These are phyloP conservation scores for Phylloscopus trochiloides DNA, from an alignment of 2,113 vertebrate species.

Conservation along the genomic window DNA sequence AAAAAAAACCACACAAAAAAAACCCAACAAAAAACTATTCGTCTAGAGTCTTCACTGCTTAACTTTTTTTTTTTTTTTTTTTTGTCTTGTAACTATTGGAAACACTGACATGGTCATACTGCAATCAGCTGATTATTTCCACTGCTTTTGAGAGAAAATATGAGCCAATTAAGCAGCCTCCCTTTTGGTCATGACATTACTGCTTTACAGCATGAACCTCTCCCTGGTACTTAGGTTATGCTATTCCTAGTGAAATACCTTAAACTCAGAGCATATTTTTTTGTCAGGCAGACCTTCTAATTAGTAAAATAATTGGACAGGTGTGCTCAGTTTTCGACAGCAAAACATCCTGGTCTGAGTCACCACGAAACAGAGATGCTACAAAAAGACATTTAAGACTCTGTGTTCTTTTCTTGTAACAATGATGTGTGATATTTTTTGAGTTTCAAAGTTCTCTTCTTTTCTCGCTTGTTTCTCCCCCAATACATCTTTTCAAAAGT, in stretches of 20 bases:
- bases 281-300: not conserved
- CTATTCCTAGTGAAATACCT: not conserved
- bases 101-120: not conserved
- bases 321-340: not conserved
- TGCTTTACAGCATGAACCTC: not conserved
- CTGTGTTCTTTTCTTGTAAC: not conserved
- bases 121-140: not conserved
- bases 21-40: no score
- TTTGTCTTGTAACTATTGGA: slow-evolving; percentile 22
- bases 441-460: not conserved
- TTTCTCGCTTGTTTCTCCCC: not conserved
- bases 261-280: not conserved
- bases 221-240: not conserved
- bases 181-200: not conserved
- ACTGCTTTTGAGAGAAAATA: not conserved
- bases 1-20: no score
- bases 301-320: not conserved
- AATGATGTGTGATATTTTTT: not conserved
- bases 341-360: not conserved
- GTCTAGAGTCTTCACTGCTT: not conserved
- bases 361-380: not conserved
- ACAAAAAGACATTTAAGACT: not conserved
- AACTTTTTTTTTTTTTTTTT: not conserved
- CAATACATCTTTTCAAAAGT: not conserved
- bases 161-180: slow-evolving; percentile 1